phyloP scores from a whole-genome alignment of 2,888 invertebrate species.

The Limnephilus auricula region DNA sequence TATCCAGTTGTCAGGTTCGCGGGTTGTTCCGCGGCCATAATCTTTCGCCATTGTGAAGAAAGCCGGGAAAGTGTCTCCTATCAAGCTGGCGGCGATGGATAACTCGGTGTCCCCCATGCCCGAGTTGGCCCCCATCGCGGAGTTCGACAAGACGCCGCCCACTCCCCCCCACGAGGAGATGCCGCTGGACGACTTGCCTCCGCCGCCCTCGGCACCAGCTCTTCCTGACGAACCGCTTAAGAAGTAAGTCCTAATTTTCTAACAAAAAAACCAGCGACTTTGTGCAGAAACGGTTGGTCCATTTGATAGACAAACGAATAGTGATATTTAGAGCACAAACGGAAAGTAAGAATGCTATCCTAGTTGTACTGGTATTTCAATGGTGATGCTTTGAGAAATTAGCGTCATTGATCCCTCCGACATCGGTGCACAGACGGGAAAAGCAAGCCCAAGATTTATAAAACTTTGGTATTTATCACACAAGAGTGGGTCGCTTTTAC shows the following conservation, averaged over 20 bases:
- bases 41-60: conserved; percentile 65
- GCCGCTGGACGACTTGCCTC: conserved; percentile 82
- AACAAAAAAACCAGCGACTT: background rate
- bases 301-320: too few relatives aligned
- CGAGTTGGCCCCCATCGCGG: conserved; percentile 83
- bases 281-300: too few relatives aligned
- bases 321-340: too few relatives aligned
- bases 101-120: conserved; percentile 84
- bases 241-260: conserved; percentile 71
- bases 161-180: conserved; percentile 81
- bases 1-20: conserved; percentile 53
- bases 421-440: too few relatives aligned
- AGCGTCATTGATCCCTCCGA: too few relatives aligned
- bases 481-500: too few relatives aligned
- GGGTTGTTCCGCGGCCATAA: conserved; percentile 54
- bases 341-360: too few relatives aligned
- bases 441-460: too few relatives aligned
- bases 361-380: too few relatives aligned
- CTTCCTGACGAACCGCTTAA: conserved; percentile 79
- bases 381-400: too few relatives aligned
- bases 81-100: conserved; percentile 81
- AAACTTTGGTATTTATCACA: too few relatives aligned
- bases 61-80: conserved; percentile 76
- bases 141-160: conserved; percentile 84
- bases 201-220: conserved; percentile 78